Conservation (phyloP, 2,797 vertebrate genomes). For the Sebastes itinus region DNA sequence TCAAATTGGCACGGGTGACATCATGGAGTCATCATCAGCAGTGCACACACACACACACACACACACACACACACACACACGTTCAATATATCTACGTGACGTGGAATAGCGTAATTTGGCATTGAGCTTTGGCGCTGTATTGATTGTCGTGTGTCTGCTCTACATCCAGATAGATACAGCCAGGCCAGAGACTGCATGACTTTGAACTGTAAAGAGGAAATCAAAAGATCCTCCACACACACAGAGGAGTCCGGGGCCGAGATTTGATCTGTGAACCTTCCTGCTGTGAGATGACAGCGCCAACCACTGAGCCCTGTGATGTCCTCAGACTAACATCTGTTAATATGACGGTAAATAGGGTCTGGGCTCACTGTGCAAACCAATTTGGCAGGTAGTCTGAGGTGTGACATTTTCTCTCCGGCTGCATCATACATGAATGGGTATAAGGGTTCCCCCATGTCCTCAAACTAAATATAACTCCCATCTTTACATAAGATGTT, state of each 20-base stretch:
- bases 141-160: neutral
- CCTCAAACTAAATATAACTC: neutral
- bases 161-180: neutral
- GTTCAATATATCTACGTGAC: constrained; percentile 1
- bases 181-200: neutral
- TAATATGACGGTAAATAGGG: constrained; percentile 5
- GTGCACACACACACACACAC: neutral
- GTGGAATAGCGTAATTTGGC: constrained; percentile 3
- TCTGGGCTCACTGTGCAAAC: neutral
- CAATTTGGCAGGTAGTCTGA: neutral
- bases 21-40: constrained; percentile 36
- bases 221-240: neutral
- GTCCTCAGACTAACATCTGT: constrained; percentile 34
- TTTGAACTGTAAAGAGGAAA: neutral
- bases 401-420: neutral
- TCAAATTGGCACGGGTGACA: constrained; percentile 52
- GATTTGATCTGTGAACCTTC: constrained; percentile 16
- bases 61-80: constrained; percentile 4
- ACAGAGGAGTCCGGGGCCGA: neutral
- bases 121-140: constrained; percentile 1
- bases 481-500: neutral
- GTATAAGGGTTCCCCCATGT: neutral
- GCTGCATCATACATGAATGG: neutral
- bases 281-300: constrained; percentile 8
- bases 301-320: constrained; percentile 11